These are phyloP conservation scores for Eristalinus aeneus DNA, from an alignment of 2,888 invertebrate species.

Conservation along the genomic window DNA sequence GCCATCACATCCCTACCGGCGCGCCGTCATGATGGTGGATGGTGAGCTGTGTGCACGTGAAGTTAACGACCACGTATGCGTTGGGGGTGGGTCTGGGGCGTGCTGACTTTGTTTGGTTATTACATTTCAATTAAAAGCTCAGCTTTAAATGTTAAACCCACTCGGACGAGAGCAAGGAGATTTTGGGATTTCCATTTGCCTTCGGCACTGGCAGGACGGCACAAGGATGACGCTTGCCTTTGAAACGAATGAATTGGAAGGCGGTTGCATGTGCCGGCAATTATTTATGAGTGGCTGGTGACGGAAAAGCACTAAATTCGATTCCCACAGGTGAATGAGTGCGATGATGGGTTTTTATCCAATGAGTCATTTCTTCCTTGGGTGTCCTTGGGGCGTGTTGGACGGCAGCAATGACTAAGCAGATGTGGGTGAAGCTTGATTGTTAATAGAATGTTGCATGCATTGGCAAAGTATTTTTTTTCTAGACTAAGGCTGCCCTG, in stretches of 20 bases:
- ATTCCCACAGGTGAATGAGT: conserved; percentile 37
- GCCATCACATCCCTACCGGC: not conserved
- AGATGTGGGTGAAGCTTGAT: not conserved
- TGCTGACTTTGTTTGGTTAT: not conserved
- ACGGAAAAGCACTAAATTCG: conserved; percentile 9
- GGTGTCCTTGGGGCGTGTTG: not conserved
- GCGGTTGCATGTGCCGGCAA: conserved; percentile 15
- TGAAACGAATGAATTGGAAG: not conserved
- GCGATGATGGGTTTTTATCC: not conserved
- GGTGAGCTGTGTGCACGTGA: conserved; percentile 8
- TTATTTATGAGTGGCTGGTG: conserved; percentile 23
- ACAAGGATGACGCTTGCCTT: not conserved
- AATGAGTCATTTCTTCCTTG: not conserved
- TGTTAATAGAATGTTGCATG: not conserved
- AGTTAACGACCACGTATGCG: conserved; percentile 26
- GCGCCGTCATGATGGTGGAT: not conserved
- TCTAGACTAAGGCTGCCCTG: no score
- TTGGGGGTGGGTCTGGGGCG: not conserved
- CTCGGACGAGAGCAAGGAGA: not conserved
- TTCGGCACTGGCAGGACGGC: not conserved
- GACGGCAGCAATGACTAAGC: not conserved
- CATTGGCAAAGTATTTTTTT: no score
- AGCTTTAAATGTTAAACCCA: not conserved
- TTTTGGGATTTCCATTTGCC: conserved; percentile 28
- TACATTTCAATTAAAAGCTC: conserved; percentile 35